Conservation (phyloP, 2,888 invertebrate genomes). For the Hirtodrosophila alboralis region DNA sequence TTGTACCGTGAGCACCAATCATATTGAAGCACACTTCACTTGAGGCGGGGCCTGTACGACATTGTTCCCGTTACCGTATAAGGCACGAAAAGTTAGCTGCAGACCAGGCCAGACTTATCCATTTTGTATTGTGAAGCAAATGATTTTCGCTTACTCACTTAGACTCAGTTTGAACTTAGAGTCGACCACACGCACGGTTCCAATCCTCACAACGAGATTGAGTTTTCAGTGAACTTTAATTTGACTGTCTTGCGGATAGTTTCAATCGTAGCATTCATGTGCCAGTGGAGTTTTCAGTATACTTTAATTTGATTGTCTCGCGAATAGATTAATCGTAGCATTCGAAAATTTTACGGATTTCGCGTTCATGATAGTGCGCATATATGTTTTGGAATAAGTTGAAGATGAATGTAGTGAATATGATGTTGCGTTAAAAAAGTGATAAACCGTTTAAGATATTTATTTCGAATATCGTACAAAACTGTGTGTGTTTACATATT, state of each 20-base stretch:
- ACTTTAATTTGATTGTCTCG: background rate
- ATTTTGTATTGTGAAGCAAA: constrained; percentile 10
- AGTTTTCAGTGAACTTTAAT: constrained; percentile 1
- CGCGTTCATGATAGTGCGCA: too few relatives aligned
- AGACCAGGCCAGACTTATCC: constrained; percentile 5
- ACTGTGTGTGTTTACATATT: too few relatives aligned
- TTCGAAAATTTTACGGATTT: too few relatives aligned
- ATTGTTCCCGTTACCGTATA: constrained; percentile 12
- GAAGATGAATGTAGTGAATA: too few relatives aligned
- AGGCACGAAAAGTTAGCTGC: background rate
- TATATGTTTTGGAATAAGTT: too few relatives aligned
- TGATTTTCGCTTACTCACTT: constrained; percentile 52
- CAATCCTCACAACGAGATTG: constrained; percentile 3
- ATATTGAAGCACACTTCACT: constrained; percentile 2
- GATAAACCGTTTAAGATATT: too few relatives aligned
- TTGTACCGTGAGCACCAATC: constrained; percentile 27
- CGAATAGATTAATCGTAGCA: constrained; percentile 3
- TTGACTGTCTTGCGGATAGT: constrained; percentile 4
- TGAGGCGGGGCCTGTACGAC: constrained; percentile 17
- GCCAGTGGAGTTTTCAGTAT: background rate
- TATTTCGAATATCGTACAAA: too few relatives aligned
- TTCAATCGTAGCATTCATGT: background rate
- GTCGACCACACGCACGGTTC: constrained; percentile 58
- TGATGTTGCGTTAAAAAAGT: constrained; percentile 2
- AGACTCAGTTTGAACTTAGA: constrained; percentile 49